A percentile compares a stretch with the other conserved stretches of the same genome.
Evolutionary conservation across 2,888 invertebrate genomes (phyloP).

Genomic region (Pyrrhosoma nymphula): DNA sequence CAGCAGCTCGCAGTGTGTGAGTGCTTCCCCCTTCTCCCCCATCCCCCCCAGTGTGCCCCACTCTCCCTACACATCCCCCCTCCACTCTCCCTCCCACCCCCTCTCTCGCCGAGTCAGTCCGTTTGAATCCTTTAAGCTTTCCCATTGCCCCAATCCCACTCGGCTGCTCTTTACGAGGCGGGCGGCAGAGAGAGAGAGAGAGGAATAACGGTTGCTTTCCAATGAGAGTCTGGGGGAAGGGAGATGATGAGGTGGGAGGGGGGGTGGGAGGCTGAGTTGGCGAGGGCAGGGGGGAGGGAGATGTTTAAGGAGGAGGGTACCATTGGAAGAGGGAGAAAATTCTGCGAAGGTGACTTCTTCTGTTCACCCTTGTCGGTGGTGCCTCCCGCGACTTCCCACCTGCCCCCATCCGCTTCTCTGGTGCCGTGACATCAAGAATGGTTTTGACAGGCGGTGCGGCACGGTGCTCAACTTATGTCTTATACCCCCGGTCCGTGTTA

Average conservation of each 20-base stretch:
- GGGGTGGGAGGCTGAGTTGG: neutral
- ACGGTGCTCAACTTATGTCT: neutral
- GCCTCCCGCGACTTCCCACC: constrained; percentile 4
- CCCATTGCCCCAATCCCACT: constrained; percentile 36
- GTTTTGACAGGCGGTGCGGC: neutral
- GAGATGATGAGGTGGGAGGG: neutral
- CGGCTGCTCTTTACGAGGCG: neutral
- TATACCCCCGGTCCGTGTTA: too few species aligned
- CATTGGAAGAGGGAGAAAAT: neutral
- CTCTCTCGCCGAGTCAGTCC: neutral
- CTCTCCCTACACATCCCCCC: neutral
- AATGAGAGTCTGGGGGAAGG: neutral
- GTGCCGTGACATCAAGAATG: neutral
- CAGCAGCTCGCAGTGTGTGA: neutral
- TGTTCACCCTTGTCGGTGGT: neutral
- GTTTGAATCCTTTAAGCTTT: constrained; percentile 37
- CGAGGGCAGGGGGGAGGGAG: neutral
- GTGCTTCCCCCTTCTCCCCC: neutral
- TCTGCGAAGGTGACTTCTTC: constrained; percentile 57
- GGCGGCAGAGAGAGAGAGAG: neutral
- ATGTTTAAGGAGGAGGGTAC: neutral
- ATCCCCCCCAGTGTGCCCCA: neutral
- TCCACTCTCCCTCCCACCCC: neutral
- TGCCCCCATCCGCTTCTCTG: neutral
- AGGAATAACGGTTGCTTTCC: constrained; percentile 58